These are phyloP conservation scores for Malurus elegans DNA, from an alignment of 2,113 vertebrate species.

Conservation along the genomic window DNA sequence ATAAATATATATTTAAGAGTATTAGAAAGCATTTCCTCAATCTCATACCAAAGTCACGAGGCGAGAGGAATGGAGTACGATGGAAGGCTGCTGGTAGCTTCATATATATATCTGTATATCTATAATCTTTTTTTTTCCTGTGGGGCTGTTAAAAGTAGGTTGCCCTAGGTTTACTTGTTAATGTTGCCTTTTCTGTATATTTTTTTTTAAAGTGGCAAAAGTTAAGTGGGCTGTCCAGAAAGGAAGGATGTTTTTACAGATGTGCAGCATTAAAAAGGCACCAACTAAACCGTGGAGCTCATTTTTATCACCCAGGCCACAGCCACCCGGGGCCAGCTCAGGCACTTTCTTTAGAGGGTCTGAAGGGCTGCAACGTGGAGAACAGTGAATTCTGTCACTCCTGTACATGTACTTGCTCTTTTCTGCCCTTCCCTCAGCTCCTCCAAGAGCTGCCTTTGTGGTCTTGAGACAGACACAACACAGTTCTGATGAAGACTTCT, in stretches of 20 bases:
- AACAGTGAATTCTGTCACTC: neutral
- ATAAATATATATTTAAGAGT: neutral
- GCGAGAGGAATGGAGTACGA: neutral
- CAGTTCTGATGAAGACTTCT: neutral
- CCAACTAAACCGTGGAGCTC: neutral
- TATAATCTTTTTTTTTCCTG: neutral
- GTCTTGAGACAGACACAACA: neutral
- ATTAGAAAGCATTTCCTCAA: neutral
- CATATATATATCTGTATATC: neutral
- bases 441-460: neutral
- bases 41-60: neutral
- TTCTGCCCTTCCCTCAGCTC: neutral
- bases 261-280: neutral
- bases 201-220: neutral
- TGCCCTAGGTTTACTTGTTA: neutral
- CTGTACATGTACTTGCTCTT: rapidly evolving
- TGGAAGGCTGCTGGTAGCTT: neutral
- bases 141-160: neutral
- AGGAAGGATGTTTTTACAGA: neutral
- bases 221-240: neutral
- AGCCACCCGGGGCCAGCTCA: neutral
- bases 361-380: rapidly evolving
- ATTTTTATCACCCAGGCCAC: neutral
- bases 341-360: neutral
- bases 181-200: neutral